These are phyloP conservation scores for Hippolais icterina DNA, from an alignment of 2,113 vertebrate genomes.

Conservation along the genomic window DNA sequence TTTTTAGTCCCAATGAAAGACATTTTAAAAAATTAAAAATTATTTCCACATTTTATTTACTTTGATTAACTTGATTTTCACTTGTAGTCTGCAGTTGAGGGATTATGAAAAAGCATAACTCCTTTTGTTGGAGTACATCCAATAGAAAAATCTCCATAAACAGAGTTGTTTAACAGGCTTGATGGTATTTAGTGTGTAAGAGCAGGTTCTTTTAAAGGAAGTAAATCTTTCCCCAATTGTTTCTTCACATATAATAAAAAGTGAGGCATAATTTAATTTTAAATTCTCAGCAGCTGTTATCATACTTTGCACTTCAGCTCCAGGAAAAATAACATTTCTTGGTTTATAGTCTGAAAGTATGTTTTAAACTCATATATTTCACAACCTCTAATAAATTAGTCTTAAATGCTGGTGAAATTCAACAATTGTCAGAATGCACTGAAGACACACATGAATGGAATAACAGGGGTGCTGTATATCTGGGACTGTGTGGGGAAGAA, in stretches of 20 bases:
- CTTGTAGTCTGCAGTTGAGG: not conserved
- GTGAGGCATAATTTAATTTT: not conserved
- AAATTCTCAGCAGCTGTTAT: not conserved
- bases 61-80: not conserved
- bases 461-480: not conserved
- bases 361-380: not conserved
- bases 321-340: not conserved
- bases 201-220: not conserved
- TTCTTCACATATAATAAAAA: not conserved
- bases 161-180: not conserved
- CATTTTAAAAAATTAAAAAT: not conserved
- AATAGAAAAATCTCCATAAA: not conserved
- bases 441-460: not conserved
- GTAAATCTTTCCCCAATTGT: not conserved
- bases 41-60: not conserved
- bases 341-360: not conserved
- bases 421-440: not conserved
- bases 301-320: not conserved
- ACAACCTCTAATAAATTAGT: not conserved
- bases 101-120: not conserved
- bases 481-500: not conserved
- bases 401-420: not conserved
- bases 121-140: fast-evolving
- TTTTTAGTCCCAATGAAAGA: not conserved
- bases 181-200: not conserved